These are phyloP conservation scores for Sanderia malayensis DNA, from an alignment of 30 jellyfish, hydroid and myxozoan genomes.

Conservation along the genomic window DNA sequence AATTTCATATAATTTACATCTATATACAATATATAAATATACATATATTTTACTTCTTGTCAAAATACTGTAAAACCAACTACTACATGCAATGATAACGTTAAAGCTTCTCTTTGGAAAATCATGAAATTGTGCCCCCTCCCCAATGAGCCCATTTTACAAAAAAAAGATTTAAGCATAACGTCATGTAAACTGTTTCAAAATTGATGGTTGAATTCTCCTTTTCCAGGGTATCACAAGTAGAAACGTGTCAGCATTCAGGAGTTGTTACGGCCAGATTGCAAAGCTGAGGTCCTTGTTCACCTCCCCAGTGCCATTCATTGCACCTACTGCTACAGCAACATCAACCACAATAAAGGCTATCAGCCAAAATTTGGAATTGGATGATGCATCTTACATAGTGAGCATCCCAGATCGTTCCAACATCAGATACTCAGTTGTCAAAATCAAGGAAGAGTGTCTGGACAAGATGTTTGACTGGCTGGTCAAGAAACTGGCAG, in stretches of 20 bases:
- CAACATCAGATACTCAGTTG: constrained; percentile 32
- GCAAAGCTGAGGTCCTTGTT: constrained; percentile 37
- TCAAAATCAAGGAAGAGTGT: constrained; percentile 32
- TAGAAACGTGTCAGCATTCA: constrained; percentile 23
- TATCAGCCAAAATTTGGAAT: constrained; percentile 24
- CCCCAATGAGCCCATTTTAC: too few species aligned
- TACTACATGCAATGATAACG: neutral
- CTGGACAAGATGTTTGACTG: constrained; percentile 31
- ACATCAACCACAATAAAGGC: constrained; percentile 23
- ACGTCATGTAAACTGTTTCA: neutral
- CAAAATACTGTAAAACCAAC: neutral
- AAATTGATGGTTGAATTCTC: constrained; percentile 19
- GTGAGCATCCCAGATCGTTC: constrained; percentile 30
- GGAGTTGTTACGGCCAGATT: constrained; percentile 34
- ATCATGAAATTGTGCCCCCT: too few species aligned
- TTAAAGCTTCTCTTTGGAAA: neutral
- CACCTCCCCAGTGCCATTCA: constrained; percentile 31
- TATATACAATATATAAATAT: too few species aligned
- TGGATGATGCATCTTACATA: constrained; percentile 25
- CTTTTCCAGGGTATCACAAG: constrained; percentile 21
- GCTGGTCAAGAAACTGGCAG: constrained; percentile 35
- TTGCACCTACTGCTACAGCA: constrained; percentile 41
- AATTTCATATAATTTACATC: neutral
- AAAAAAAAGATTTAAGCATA: constrained; percentile 14
- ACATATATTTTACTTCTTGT: neutral